Evolutionary conservation across 2,113 vertebrate genomes (phyloP).

Genomic region (Ammodytes dubius): DNA sequence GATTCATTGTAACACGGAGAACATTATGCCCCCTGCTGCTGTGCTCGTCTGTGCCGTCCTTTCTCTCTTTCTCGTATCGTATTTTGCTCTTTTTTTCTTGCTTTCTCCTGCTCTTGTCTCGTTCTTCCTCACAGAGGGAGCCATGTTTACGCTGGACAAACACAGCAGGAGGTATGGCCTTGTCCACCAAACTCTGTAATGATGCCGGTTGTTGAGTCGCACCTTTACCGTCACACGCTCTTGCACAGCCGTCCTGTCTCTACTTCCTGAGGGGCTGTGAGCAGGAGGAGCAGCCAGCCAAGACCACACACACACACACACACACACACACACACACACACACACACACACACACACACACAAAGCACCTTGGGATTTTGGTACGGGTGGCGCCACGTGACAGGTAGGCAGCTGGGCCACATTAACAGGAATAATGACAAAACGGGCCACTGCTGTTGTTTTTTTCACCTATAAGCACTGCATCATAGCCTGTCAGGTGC

Average conservation of each 20-base stretch:
- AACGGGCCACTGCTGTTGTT: constrained; percentile 56
- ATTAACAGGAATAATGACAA: constrained; percentile 68
- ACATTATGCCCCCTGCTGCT: constrained; percentile 72
- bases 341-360: constrained; percentile 7
- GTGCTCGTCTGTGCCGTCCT: constrained; percentile 66
- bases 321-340: constrained; percentile 13
- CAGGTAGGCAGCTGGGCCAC: constrained; percentile 71
- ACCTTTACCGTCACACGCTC: constrained; percentile 31
- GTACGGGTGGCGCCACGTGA: constrained; percentile 43
- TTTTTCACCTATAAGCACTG: constrained; percentile 38
- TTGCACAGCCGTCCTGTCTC: constrained; percentile 19
- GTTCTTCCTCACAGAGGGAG: constrained; percentile 35
- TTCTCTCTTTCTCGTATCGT: constrained; percentile 5
- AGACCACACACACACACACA: constrained; percentile 4
- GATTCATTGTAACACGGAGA: constrained; percentile 79
- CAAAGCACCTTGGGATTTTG: constrained; percentile 58
- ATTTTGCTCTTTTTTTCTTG: constrained; percentile 52
- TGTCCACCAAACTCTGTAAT: constrained; percentile 29
- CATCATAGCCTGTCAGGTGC: constrained; percentile 43
- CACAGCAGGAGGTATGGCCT: constrained; percentile 39
- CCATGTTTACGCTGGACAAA: constrained; percentile 49
- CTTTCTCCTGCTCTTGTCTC: constrained; percentile 27
- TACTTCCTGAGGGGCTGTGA: constrained; percentile 30
- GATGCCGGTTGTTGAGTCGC: constrained; percentile 37
- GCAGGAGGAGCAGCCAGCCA: constrained; percentile 17